A percentile compares a stretch with the other conserved stretches of the same genome.
phyloP scores from a whole-genome alignment of 2,888 invertebrate genomes.

The Tupiocoris notatus region DNA sequence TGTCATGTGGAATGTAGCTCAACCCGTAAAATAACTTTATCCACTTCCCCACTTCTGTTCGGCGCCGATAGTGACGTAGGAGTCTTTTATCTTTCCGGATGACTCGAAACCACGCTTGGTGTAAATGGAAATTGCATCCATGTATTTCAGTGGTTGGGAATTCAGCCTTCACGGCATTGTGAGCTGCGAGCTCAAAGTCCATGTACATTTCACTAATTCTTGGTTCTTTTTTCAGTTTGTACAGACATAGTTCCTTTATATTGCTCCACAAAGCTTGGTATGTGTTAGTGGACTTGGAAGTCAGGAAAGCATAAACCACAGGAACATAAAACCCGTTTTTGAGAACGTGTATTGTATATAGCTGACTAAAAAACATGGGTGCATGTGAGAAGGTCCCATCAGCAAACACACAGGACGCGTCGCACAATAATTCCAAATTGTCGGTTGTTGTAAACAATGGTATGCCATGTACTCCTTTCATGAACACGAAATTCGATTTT shows the following conservation, averaged over 20 bases:
- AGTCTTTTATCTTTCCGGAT: not conserved
- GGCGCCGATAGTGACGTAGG: not conserved
- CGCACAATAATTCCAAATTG: too few relatives aligned
- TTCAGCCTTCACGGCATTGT: constrained; percentile 1
- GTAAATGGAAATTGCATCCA: constrained; percentile 2
- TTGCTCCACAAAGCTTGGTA: not conserved
- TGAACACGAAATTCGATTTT: too few relatives aligned
- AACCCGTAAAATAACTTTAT: too few relatives aligned
- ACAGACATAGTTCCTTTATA: too few relatives aligned
- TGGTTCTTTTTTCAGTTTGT: too few relatives aligned
- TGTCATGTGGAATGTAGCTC: too few relatives aligned
- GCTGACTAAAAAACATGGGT: not conserved
- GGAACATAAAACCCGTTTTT: constrained; percentile 8
- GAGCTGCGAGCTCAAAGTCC: too few relatives aligned
- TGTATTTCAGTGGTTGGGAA: not conserved
- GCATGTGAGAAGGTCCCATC: not conserved
- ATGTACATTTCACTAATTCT: too few relatives aligned
- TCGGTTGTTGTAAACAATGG: too few relatives aligned
- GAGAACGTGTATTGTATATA: not conserved
- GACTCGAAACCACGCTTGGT: constrained; percentile 1
- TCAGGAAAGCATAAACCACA: not conserved
- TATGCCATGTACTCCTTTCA: too few relatives aligned
- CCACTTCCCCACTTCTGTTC: not conserved
- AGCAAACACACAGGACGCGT: too few relatives aligned
- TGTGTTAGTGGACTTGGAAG: constrained; percentile 1